These are phyloP conservation scores for Apomyelois bistriatella DNA, from an alignment of 2,888 invertebrate genomes.

Conservation along the genomic window DNA sequence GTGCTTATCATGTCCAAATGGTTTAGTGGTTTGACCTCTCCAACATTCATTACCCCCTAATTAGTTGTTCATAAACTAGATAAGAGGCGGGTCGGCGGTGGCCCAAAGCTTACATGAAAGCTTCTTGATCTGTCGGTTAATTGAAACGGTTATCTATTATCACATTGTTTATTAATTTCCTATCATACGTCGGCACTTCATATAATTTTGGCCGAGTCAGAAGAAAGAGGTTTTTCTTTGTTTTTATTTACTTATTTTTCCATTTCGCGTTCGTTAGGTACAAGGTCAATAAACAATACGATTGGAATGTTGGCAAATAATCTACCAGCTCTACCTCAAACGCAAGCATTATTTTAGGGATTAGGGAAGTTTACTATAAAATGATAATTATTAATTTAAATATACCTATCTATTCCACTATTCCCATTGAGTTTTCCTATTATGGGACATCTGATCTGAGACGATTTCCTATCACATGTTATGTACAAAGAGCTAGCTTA, in stretches of 20 bases:
- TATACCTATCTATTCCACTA: too few relatives aligned
- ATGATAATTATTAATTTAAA: too few relatives aligned
- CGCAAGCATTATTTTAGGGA: too few relatives aligned
- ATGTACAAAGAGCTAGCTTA: too few relatives aligned
- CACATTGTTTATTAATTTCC: slow-evolving; percentile 63
- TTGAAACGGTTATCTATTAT: slow-evolving; percentile 65
- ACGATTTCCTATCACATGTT: too few relatives aligned
- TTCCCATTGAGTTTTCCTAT: too few relatives aligned
- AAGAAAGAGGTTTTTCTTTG: background rate
- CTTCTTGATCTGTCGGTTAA: slow-evolving; percentile 51
- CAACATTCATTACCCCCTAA: slow-evolving; percentile 47
- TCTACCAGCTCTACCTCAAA: too few relatives aligned
- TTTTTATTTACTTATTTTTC: background rate
- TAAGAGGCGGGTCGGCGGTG: slow-evolving; percentile 48
- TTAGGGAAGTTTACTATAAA: too few relatives aligned
- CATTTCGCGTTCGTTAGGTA: background rate
- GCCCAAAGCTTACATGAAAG: slow-evolving; percentile 38
- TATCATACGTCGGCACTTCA: slow-evolving; percentile 53
- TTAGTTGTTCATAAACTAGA: slow-evolving; percentile 44
- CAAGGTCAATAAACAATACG: too few relatives aligned
- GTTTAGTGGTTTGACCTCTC: background rate
- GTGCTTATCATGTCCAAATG: background rate
- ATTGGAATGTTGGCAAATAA: too few relatives aligned
- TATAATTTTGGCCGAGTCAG: slow-evolving; percentile 18
- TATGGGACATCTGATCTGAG: too few relatives aligned